Base-by-base conservation (phyloP, 2,113 vertebrate genomes). In the Platichthys stellatus region DNA sequence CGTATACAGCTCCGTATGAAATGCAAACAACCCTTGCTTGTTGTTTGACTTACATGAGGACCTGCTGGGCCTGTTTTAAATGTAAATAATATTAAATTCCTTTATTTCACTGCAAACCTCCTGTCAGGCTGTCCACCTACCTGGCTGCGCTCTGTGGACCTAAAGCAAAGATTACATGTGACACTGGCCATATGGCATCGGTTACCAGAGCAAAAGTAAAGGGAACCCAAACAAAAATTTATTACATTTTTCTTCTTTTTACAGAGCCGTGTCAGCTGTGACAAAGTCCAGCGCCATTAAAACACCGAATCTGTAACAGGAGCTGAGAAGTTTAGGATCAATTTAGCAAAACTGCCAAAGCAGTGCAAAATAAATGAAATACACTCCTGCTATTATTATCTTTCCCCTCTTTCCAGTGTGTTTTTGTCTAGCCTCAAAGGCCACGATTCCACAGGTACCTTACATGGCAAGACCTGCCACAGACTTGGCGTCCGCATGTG, bases 151-250 rank as follows among this genome's bases (percentile, higher is more conserved):
- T 69, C 64, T 63, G 64, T n/a, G 70, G 69, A 80, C 78, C 81
- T 62, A 26, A 57, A 81, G 65, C 67, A 77, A 83, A 86, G 67
- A 89, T 90, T 90, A 67, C 74, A 84, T 80, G 78, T 86, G 91
- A 87, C 87, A 85, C 58, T 84, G 80, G 76, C 71, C 92, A 92
- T 78, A 82, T 90, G 90, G 86, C 84, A 89, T 81, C 68, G 75
- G 77, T 92, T 92, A 90, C 64, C 35, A 63, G 23, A 64, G 84
- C 76, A 79, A 59, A 74, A 71, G 67, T 76, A 58, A 75, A 80
- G 53, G 70, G 63, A 88, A 85, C 65, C 66, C 67, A 78, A 87
- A 92, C 47, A 79, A 69, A 78, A 81, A 82, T 69, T 49, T 84
- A 72, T 88, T 66, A 64, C 49, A 69, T 69, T 72, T 75, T 77